Base-by-base conservation (phyloP, 2,797 vertebrate species). In the Sebastes vulpes region DNA sequence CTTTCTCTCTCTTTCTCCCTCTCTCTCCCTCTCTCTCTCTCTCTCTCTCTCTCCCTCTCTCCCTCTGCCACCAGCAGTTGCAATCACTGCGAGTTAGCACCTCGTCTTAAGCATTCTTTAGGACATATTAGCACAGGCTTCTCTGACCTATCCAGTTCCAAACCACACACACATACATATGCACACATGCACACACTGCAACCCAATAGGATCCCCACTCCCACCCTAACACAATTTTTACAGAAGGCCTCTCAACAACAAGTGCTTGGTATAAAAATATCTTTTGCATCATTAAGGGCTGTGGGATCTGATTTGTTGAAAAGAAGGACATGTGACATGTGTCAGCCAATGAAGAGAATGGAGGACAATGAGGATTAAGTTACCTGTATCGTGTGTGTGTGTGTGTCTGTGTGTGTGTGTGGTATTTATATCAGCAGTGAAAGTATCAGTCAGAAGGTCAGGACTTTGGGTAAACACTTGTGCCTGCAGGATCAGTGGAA, bases 361-460 rank as follows among this genome's bases (percentile, higher is more conserved):
- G 84, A 80, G 86, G 88, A 90, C 80, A 89, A 81, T 74, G 72
- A 78, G 92, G 95, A 90, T 97, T 89, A 35, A 79, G 91, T 97
- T 97, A 93, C 95, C 92, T 96, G 94, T 88, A 83, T 93, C 87
- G 79, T 76, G 16, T 56, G 31, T 52, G 54, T 95, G 92, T 95
- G 94, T 93, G 79, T 26, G 26, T 26, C 26, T 85, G 84, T 84
- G 87, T 87, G 89, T 88, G 84, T 50, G 77, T 85, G 92, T 85
- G 93, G 81, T 96, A 96, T 97, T 97, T 97, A 95, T 95, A 96
- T 96, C 95, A 87, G 53, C 89, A 94, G 93, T 79, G 90, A 95
- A 96, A 95, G 94, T 92, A 93, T 95, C 93, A 74, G 90, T 83
- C 89, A 94, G 93, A 96, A 96, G 96, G 96, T 96, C 96, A 96